These are phyloP conservation scores for Lasioglossum baleicum DNA, from an alignment of 1,140 invertebrate genomes.

Conservation along the genomic window DNA sequence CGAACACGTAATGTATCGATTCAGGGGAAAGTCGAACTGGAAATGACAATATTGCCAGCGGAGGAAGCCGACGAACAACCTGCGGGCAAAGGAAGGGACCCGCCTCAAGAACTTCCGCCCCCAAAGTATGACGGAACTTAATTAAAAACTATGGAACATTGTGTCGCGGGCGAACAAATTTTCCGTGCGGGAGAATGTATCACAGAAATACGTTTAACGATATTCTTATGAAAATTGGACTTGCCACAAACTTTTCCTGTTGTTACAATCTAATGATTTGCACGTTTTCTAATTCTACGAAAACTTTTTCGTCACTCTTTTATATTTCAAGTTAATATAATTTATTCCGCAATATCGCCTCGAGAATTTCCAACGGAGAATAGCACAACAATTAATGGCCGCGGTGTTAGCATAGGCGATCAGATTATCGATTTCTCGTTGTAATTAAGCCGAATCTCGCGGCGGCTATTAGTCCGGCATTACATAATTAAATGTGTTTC, in stretches of 20 bases:
- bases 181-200: background rate
- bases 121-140: conserved; percentile 75
- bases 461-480: background rate
- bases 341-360: background rate
- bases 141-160: background rate
- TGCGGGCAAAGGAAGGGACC: conserved; percentile 82
- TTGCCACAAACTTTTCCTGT: background rate
- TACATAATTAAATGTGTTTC: background rate
- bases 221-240: background rate
- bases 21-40: conserved; percentile 85
- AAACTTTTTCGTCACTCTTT: too few species aligned
- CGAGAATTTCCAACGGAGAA: background rate
- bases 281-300: too few species aligned
- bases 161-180: background rate
- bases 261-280: background rate
- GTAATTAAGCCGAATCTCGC: conserved; percentile 19
- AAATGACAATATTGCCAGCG: conserved; percentile 82
- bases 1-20: conserved; percentile 49
- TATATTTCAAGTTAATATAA: too few species aligned
- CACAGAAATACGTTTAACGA: background rate
- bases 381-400: background rate
- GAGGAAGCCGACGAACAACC: conserved; percentile 82
- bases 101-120: conserved; percentile 81
- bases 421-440: background rate
- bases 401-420: background rate